Conservation (phyloP, 2,113 vertebrate species). For the Passer domesticus region DNA sequence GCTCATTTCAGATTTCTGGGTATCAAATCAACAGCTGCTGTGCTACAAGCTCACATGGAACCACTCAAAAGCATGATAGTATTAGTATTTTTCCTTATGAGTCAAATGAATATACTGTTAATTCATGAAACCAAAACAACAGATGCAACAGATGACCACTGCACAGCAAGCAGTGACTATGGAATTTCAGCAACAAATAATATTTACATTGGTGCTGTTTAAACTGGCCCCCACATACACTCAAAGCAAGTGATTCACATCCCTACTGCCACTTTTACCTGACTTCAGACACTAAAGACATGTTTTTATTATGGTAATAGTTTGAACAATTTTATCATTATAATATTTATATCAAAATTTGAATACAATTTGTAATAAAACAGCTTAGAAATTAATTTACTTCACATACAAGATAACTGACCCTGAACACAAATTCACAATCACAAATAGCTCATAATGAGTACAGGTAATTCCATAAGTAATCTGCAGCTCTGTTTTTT, state of each 20-base stretch:
- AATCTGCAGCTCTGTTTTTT: neutral
- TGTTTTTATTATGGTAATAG: neutral
- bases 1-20: neutral
- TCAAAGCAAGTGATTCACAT: slow-evolving; percentile 13
- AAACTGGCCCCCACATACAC: neutral
- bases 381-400: neutral
- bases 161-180: neutral
- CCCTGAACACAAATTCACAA: neutral
- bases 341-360: neutral
- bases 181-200: slow-evolving; percentile 34
- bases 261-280: neutral
- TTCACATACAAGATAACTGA: neutral
- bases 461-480: neutral
- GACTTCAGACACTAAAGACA: neutral
- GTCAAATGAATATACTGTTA: slow-evolving; percentile 50
- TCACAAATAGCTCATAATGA: neutral
- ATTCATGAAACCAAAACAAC: slow-evolving; percentile 50
- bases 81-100: slow-evolving; percentile 23
- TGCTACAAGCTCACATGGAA: neutral
- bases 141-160: slow-evolving; percentile 20
- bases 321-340: neutral
- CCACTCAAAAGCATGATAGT: slow-evolving; percentile 3
- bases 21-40: neutral
- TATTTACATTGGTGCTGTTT: slow-evolving; percentile 27
- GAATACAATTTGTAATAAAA: neutral